These are phyloP conservation scores for Gallinago undulata DNA, from an alignment of 2,113 vertebrate species.

Conservation along the genomic window DNA sequence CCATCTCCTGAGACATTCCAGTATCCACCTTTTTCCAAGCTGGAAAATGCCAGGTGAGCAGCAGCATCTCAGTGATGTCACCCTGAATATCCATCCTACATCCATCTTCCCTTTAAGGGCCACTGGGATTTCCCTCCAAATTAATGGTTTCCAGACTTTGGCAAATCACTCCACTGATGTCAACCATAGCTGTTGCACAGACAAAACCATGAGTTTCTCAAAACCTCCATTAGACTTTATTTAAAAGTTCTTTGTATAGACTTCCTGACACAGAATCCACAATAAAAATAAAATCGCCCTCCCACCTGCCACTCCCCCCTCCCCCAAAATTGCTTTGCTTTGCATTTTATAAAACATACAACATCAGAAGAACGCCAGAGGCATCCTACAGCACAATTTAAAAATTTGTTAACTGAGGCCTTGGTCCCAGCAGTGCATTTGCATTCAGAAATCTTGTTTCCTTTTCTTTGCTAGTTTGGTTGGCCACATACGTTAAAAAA, in stretches of 20 bases:
- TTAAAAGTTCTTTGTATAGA: constrained; percentile 82
- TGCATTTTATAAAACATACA: constrained; percentile 54
- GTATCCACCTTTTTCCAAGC: background rate
- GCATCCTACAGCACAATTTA: constrained; percentile 57
- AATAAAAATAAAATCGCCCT: constrained; percentile 73
- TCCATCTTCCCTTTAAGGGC: background rate
- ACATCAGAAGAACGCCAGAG: constrained; percentile 63
- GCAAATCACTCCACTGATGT: background rate
- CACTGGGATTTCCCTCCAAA: background rate
- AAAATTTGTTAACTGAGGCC: constrained; percentile 50
- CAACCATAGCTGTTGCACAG: background rate
- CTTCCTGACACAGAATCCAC: constrained; percentile 69
- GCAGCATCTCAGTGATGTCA: background rate
- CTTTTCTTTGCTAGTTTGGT: background rate
- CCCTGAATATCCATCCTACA: background rate
- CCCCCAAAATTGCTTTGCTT: constrained; percentile 29
- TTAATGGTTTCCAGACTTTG: background rate
- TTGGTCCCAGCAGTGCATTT: constrained; percentile 72
- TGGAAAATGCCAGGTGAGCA: background rate
- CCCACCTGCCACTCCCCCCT: background rate
- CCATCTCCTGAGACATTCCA: background rate
- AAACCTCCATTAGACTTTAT: constrained; percentile 80
- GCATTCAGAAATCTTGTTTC: constrained; percentile 30
- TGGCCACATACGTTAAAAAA: constrained; percentile 23
- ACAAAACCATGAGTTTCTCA: background rate